A percentile compares a stretch with the other conserved stretches of the same genome.
Evolutionary conservation across 2,797 vertebrate genomes (phyloP).

Genomic region (Sebastiscus albofasciatus): DNA sequence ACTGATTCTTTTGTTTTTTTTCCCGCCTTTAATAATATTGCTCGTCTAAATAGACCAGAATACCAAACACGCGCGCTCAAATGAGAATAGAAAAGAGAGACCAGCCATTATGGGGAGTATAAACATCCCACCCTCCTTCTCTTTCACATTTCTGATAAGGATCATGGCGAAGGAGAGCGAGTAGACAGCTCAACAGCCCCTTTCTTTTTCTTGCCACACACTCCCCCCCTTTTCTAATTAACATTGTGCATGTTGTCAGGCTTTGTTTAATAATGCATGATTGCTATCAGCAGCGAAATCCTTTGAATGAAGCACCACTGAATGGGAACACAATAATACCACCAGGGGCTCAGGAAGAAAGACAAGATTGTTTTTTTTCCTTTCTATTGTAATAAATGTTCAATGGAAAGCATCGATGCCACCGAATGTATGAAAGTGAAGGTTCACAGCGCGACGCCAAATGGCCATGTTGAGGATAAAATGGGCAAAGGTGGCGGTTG

Average conservation of each 20-base stretch:
- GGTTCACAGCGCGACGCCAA: conserved; percentile 11
- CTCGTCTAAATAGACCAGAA: conserved; percentile 56
- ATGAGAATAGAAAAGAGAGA: conserved; percentile 59
- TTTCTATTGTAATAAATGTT: conserved; percentile 69
- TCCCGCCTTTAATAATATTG: conserved; percentile 44
- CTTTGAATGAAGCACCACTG: conserved; percentile 79
- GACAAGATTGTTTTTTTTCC: conserved; percentile 59
- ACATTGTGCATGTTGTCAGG: conserved; percentile 83
- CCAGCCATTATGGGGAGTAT: conserved; percentile 68
- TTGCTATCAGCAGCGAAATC: conserved; percentile 81
- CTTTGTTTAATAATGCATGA: conserved; percentile 86
- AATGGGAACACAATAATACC: conserved; percentile 82
- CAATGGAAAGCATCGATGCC: conserved; percentile 56
- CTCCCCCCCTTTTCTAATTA: conserved; percentile 76
- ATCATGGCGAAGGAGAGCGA: conserved; percentile 68
- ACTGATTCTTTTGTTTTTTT: conserved; percentile 39
- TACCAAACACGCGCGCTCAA: conserved; percentile 54
- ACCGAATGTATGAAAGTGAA: conserved; percentile 43
- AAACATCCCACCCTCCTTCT: conserved; percentile 72
- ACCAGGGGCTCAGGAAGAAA: conserved; percentile 73
- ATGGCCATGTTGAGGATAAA: conserved; percentile 29
- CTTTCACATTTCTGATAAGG: conserved; percentile 75
- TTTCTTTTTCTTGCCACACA: conserved; percentile 57
- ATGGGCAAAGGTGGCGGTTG: conserved; percentile 33
- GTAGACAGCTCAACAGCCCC: conserved; percentile 71